Percentiles rank a stretch among this genome's conserved stretches.
These are phyloP conservation scores for Xenopus petersii DNA, from an alignment of 2,797 vertebrate genomes.

Conservation along the genomic window DNA sequence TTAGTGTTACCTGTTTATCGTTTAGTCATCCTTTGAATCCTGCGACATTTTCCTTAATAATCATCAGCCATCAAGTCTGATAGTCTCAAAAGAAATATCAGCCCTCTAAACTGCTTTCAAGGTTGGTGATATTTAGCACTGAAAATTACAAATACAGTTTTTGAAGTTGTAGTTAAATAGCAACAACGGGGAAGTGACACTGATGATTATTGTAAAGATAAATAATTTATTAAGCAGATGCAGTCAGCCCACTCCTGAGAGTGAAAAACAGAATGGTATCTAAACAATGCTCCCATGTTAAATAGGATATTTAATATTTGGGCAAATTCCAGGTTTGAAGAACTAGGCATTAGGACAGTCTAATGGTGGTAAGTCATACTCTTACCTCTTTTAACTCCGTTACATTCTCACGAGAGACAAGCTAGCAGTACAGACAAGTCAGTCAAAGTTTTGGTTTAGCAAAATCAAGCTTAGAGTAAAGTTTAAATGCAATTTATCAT, in stretches of 20 bases:
- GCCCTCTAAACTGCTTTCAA: conserved; percentile 87
- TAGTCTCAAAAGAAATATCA: conserved; percentile 96
- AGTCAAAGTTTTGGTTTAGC: conserved; percentile 95
- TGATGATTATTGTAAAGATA: conserved; percentile 82
- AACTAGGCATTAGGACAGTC: conserved; percentile 81
- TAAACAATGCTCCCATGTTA: conserved; percentile 80
- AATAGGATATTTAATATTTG: conserved; percentile 79
- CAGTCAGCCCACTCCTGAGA: conserved; percentile 77
- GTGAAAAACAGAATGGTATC: conserved; percentile 83
- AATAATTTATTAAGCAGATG: conserved; percentile 76
- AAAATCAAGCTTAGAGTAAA: conserved; percentile 90
- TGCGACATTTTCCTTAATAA: conserved; percentile 92
- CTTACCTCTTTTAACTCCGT: conserved; percentile 98
- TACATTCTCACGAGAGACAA: conserved; percentile 91
- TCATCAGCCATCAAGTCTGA: conserved; percentile 93
- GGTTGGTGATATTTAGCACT: conserved; percentile 87
- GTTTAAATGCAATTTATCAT: conserved; percentile 94
- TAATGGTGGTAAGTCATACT: conserved; percentile 85
- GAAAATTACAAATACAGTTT: conserved; percentile 88
- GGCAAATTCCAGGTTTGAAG: conserved; percentile 80
- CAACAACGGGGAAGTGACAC: conserved; percentile 86
- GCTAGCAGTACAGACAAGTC: conserved; percentile 88
- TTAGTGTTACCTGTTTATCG: conserved; percentile 99
- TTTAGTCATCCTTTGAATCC: conserved; percentile 99
- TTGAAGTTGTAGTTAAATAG: conserved; percentile 84